Evolutionary conservation across 2,113 vertebrate species (phyloP).

Genomic region (Siphamia tubifer): DNA sequence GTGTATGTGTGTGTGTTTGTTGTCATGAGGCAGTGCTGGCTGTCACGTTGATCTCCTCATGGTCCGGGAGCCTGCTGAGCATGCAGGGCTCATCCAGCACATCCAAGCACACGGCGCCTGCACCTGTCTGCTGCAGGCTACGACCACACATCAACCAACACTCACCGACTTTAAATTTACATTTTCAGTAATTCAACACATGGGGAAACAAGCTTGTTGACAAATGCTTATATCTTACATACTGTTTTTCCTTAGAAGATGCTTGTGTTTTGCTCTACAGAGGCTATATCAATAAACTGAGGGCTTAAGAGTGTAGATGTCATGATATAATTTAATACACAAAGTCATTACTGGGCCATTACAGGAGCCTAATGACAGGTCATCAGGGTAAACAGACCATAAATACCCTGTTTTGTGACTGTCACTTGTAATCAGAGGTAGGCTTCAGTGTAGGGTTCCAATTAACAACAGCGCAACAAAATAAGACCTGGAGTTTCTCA

Average conservation of each 20-base stretch:
- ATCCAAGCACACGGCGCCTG: constrained; percentile 38
- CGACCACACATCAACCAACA: background rate
- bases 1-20: constrained; percentile 19
- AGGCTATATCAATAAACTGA: no score
- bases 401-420: background rate
- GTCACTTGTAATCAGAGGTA: background rate
- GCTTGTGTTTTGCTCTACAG: no score
- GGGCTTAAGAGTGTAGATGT: no score
- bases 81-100: constrained; percentile 18
- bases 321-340: no score
- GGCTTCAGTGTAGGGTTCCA: background rate
- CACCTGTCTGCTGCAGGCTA: constrained; percentile 41
- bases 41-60: constrained; percentile 81
- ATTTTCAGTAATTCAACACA: no score
- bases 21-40: constrained; percentile 44
- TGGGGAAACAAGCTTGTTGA: no score
- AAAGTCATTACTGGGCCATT: background rate
- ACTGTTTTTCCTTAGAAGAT: background rate
- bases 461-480: no score
- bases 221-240: no score
- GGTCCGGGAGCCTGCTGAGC: constrained; percentile 51
- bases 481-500: background rate
- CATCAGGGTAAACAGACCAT: background rate
- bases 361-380: background rate
- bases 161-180: no score